phyloP scores from a whole-genome alignment of 2,797 vertebrate species.

The Trematomus bernacchii region DNA sequence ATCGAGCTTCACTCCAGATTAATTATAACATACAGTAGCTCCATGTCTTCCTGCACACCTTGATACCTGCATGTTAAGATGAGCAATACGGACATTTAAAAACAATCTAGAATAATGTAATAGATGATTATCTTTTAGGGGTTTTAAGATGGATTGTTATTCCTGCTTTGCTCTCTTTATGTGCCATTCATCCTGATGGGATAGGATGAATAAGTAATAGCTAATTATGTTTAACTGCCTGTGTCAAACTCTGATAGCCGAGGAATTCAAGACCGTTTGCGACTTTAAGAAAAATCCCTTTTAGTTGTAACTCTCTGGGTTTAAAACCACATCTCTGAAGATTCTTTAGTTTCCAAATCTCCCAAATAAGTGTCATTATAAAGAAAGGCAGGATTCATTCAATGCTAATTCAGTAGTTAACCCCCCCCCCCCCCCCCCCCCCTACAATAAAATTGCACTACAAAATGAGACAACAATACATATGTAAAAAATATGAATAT shows the following conservation, averaged over 20 bases:
- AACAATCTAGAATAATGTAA: neutral
- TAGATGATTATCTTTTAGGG: neutral
- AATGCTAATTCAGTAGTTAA: no score
- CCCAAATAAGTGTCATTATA: neutral
- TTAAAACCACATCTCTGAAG: no score
- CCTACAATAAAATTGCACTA: no score
- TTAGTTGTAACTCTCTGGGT: no score
- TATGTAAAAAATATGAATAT: no score
- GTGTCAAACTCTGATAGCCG: neutral
- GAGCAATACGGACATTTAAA: neutral
- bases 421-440: no score
- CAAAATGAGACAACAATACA: no score
- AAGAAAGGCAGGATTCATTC: neutral
- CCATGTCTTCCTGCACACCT: neutral
- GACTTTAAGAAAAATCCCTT: neutral
- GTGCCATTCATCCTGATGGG: neutral
- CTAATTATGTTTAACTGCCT: no score
- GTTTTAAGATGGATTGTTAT: neutral
- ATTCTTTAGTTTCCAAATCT: neutral
- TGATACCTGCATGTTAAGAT: neutral
- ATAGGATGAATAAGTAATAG: neutral
- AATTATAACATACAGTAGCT: neutral
- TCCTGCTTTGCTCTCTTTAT: neutral
- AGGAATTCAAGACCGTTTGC: no score
- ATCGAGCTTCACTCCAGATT: no score